Evolutionary conservation across 2,888 invertebrate genomes (phyloP), one percentile per base, ranked within the genome.

Genomic region (Odontomyia ornata): DNA sequence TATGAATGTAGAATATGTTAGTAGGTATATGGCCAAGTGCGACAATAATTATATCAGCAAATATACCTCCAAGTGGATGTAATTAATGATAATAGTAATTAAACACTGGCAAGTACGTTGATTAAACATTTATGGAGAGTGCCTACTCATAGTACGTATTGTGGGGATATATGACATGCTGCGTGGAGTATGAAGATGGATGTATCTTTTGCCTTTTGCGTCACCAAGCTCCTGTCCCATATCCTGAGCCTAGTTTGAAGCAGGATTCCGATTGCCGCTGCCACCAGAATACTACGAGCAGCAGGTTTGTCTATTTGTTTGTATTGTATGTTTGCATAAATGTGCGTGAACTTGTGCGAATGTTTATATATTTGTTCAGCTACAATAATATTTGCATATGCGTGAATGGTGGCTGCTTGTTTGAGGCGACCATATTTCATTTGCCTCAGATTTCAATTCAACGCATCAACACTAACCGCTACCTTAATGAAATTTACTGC

Each of bases 81-180:
- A 81, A 81, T 81, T 81, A 81, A 81, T 81, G 81, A 81, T 81
- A 81, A 81, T 81, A 81, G 80, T 81, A 81, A 81, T 81, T 81
- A 81, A 81, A 81, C 81, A 80, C 79, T 80, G 77, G 78, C 78
- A 79, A 80, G 79, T 81, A 80, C 81, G 81, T 81, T 81, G 81
- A 81, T 81, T 81, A 81, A 81, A 81, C 80, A 81, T 81, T 81
- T 80, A 80, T 80, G 79, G 79, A 67, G 64, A 64, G 25, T 25
- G 15, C 18, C 15, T 15, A 25, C 62, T 64, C 57, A 57, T 56
- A 27, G 28, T 56, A 57, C 4, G 13, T 52, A 15, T 4, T 52
- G 36, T 9, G 5, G 36, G 18, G 52, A n/a, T 52, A 18, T 18
- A 52, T 18, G 52, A 15, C 52, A 4, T 9, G 52, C 52, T 15